phyloP scores from a whole-genome alignment of 2,888 invertebrate species.

The Eristalis arbustorum region DNA sequence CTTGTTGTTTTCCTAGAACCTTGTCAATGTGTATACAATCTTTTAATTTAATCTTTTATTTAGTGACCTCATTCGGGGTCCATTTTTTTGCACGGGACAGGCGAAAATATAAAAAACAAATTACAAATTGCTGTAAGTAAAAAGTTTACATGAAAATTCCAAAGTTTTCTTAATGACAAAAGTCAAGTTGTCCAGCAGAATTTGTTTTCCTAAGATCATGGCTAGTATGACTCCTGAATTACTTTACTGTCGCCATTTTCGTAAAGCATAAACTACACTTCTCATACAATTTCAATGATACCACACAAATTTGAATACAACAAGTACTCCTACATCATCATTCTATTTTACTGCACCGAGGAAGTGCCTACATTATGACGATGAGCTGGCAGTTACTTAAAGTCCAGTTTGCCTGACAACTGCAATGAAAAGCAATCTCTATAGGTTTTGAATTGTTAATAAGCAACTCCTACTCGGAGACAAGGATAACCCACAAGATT shows the following conservation, averaged over 20 bases:
- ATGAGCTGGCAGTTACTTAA: slow-evolving; percentile 38
- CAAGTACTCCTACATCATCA: not conserved
- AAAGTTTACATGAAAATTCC: too few relatives aligned
- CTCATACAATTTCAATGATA: not conserved
- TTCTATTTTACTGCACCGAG: not conserved
- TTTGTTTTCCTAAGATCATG: too few relatives aligned
- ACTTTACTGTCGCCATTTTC: not conserved
- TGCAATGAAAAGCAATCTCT: slow-evolving; percentile 57
- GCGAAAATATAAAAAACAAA: too few relatives aligned
- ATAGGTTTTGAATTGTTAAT: slow-evolving; percentile 64
- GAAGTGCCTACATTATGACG: not conserved
- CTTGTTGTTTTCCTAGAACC: too few relatives aligned
- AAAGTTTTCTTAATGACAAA: too few relatives aligned
- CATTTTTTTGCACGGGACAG: too few relatives aligned
- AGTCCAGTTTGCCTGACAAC: slow-evolving; percentile 64
- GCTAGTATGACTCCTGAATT: too few relatives aligned
- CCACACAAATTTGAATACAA: not conserved
- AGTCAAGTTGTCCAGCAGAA: too few relatives aligned
- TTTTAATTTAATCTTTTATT: too few relatives aligned
- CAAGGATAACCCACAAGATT: slow-evolving; percentile 61
- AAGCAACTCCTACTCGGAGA: slow-evolving; percentile 38
- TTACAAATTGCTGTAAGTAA: too few relatives aligned
- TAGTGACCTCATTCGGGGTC: too few relatives aligned
- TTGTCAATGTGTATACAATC: too few relatives aligned
- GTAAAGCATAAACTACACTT: not conserved